Percentiles rank a stretch among this genome's conserved stretches.
Conservation (phyloP, 1,140 invertebrate genomes). For the Tetramorium simillimum region DNA sequence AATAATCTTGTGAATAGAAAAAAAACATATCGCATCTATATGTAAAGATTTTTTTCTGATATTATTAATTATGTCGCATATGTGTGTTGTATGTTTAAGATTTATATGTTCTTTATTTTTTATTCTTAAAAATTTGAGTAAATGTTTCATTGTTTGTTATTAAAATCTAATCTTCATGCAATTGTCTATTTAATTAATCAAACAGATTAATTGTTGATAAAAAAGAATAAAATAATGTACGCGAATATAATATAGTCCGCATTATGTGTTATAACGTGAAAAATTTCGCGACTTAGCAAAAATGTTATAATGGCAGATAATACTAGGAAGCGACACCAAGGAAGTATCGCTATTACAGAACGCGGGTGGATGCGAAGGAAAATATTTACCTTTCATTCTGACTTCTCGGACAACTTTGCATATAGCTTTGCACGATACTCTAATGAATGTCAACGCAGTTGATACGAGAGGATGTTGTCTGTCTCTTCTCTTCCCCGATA, state of each 20-base stretch:
- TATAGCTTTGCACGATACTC: not conserved
- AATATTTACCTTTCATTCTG: constrained; percentile 49
- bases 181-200: not conserved
- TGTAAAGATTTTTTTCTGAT: not conserved
- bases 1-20: not conserved
- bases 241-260: not conserved
- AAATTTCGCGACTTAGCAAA: not conserved
- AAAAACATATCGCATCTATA: too few species aligned
- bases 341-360: not conserved
- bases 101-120: not conserved
- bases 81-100: not conserved
- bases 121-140: not conserved
- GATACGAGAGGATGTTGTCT: not conserved
- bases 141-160: not conserved
- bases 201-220: not conserved
- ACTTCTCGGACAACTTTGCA: constrained; percentile 46
- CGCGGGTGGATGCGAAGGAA: not conserved
- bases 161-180: not conserved
- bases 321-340: not conserved
- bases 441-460: constrained; percentile 46
- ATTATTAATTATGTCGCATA: not conserved
- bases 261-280: not conserved
- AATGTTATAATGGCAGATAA: constrained; percentile 9
- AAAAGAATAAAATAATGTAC: not conserved
- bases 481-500: not conserved